Percentiles rank a stretch among this genome's conserved stretches.
Evolutionary conservation across 2,113 vertebrate genomes (phyloP).

Genomic region (Addax nasomaculatus): DNA sequence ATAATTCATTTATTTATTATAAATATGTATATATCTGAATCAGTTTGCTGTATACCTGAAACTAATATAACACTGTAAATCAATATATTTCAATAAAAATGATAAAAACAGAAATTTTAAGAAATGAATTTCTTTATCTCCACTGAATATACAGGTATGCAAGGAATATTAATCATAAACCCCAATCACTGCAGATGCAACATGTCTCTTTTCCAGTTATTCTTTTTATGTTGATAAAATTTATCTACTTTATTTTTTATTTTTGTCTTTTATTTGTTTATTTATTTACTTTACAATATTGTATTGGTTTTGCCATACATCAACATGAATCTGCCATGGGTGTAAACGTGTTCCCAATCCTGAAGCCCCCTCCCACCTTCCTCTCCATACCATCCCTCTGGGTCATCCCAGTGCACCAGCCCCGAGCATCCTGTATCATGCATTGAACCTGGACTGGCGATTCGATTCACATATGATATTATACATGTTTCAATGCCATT

Average conservation of each 20-base stretch:
- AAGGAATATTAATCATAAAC: neutral
- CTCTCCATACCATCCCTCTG: no score
- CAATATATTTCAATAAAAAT: neutral
- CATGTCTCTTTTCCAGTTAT: neutral
- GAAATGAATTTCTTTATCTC: constrained; percentile 15
- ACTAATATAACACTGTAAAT: neutral
- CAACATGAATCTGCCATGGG: no score
- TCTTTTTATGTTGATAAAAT: neutral
- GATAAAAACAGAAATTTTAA: neutral
- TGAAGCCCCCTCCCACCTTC: no score
- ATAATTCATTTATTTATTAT: neutral
- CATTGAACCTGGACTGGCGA: no score
- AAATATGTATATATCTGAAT: neutral
- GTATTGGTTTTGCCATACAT: no score
- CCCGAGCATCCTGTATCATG: no score
- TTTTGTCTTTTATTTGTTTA: no score
- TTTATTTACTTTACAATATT: no score
- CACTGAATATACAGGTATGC: neutral
- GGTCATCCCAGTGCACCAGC: no score
- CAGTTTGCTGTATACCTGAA: neutral
- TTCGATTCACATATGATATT: no score
- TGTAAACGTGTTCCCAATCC: no score
- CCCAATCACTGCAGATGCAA: neutral
- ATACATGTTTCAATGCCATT: no score
- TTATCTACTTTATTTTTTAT: neutral